A percentile compares a stretch with the other conserved stretches of the same genome.
phyloP scores from a whole-genome alignment of 2,888 invertebrate genomes.

The Oscheius sp. region DNA sequence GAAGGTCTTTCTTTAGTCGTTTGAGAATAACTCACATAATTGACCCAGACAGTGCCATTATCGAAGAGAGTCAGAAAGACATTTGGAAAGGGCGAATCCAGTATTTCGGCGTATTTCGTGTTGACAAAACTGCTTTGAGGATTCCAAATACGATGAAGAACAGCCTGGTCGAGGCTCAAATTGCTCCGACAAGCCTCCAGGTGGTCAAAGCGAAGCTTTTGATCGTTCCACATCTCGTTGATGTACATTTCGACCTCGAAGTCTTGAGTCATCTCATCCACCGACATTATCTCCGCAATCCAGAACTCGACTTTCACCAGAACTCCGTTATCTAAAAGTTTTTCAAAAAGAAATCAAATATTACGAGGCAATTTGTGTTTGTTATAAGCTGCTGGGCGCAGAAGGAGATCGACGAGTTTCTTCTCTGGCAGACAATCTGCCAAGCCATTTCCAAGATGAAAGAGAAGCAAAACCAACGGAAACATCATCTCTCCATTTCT shows the following conservation, averaged over 20 bases:
- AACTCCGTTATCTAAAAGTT: slow-evolving; percentile 34
- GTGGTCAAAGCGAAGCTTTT: slow-evolving; percentile 50
- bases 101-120: slow-evolving; percentile 56
- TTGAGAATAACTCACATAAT: slow-evolving; percentile 43
- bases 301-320: slow-evolving; percentile 54
- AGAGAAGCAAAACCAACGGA: not conserved
- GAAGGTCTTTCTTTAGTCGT: not conserved
- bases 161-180: slow-evolving; percentile 48
- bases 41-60: slow-evolving; percentile 62
- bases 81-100: slow-evolving; percentile 57
- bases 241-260: slow-evolving; percentile 62
- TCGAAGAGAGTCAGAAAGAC: slow-evolving; percentile 58
- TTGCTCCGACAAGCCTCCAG: slow-evolving; percentile 56
- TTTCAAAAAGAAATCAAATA: not conserved
- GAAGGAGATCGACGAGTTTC: slow-evolving; percentile 36
- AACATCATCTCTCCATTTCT: not conserved
- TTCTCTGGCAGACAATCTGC: slow-evolving; percentile 45
- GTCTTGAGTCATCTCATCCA: slow-evolving; percentile 58
- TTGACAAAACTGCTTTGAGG: slow-evolving; percentile 56
- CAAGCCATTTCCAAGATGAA: no score
- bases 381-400: slow-evolving; percentile 33
- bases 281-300: slow-evolving; percentile 56
- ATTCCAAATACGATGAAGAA: slow-evolving; percentile 50
- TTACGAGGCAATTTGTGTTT: slow-evolving; percentile 49
- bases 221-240: slow-evolving; percentile 57